These are phyloP conservation scores for Pseudococcus jackbeardsleyi DNA, from an alignment of 2,888 invertebrate genomes.

Conservation along the genomic window DNA sequence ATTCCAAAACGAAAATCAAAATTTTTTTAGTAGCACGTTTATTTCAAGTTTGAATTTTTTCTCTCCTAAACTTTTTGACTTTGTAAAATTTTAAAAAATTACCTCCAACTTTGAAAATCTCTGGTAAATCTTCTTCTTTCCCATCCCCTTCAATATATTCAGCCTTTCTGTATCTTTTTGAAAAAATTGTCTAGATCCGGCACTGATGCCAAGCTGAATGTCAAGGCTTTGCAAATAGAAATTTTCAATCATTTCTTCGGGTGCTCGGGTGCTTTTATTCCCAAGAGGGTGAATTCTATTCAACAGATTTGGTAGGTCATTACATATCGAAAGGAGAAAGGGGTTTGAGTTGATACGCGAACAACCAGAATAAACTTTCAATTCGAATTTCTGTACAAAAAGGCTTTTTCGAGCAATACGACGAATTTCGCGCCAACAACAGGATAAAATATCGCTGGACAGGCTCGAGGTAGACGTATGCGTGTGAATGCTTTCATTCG, in stretches of 20 bases:
- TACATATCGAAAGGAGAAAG: not conserved
- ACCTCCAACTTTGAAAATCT: too few species aligned
- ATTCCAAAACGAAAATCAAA: too few species aligned
- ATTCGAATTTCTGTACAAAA: not conserved
- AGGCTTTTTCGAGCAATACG: not conserved
- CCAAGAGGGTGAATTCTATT: not conserved
- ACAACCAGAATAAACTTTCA: not conserved
- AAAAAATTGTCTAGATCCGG: too few species aligned
- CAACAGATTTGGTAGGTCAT: conserved; percentile 1
- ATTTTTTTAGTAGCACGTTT: too few species aligned
- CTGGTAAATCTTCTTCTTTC: too few species aligned
- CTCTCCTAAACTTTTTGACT: too few species aligned
- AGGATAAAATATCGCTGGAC: not conserved
- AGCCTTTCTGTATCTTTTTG: too few species aligned
- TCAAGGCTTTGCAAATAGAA: not conserved
- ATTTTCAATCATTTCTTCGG: not conserved
- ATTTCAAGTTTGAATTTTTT: too few species aligned
- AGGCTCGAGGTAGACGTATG: not conserved
- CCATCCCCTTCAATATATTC: too few species aligned
- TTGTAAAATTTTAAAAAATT: too few species aligned
- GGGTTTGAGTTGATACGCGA: not conserved
- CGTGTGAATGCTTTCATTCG: conserved; percentile 7
- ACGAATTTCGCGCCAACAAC: not conserved
- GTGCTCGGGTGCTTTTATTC: not conserved
- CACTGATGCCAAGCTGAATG: not conserved